A percentile compares a stretch with the other conserved stretches of the same genome.
Conservation (phyloP, 2,797 vertebrate genomes). For the Oceanodroma leucorhoa region DNA sequence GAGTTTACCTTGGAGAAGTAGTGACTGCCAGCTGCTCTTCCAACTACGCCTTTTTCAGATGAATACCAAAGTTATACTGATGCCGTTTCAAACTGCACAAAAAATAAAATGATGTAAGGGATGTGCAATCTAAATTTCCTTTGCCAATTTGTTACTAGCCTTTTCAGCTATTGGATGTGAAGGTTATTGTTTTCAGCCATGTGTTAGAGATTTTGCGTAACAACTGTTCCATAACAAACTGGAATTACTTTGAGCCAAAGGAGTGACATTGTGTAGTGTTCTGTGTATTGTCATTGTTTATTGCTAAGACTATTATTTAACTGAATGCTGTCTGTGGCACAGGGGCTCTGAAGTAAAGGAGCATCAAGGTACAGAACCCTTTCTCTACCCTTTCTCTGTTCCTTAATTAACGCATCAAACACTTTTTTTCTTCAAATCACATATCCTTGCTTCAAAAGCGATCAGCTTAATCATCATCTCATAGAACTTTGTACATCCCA, state of each 20-base stretch:
- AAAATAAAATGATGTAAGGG: slow-evolving; percentile 5
- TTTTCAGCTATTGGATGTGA: background rate
- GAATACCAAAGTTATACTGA: slow-evolving; percentile 45
- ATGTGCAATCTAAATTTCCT: slow-evolving; percentile 23
- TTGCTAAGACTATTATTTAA: background rate
- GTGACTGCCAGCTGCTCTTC: background rate
- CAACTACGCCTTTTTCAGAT: background rate
- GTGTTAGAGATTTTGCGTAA: background rate
- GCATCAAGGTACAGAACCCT: background rate
- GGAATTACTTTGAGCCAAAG: slow-evolving; percentile 34
- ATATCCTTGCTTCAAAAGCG: background rate
- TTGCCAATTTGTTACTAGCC: background rate
- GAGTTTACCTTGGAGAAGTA: background rate
- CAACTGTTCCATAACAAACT: background rate
- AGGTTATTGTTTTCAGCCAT: background rate
- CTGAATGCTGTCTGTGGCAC: slow-evolving; percentile 18
- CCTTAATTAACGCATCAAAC: background rate
- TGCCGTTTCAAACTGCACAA: slow-evolving; percentile 15
- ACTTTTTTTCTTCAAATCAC: background rate
- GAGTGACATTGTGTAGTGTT: background rate
- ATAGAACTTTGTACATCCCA: rapidly evolving
- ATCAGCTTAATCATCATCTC: background rate
- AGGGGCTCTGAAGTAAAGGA: slow-evolving; percentile 21
- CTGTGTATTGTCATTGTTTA: background rate
- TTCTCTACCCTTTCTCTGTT: background rate